phyloP scores from a whole-genome alignment of 2,797 vertebrate genomes.

The Glyptemys insculpta region DNA sequence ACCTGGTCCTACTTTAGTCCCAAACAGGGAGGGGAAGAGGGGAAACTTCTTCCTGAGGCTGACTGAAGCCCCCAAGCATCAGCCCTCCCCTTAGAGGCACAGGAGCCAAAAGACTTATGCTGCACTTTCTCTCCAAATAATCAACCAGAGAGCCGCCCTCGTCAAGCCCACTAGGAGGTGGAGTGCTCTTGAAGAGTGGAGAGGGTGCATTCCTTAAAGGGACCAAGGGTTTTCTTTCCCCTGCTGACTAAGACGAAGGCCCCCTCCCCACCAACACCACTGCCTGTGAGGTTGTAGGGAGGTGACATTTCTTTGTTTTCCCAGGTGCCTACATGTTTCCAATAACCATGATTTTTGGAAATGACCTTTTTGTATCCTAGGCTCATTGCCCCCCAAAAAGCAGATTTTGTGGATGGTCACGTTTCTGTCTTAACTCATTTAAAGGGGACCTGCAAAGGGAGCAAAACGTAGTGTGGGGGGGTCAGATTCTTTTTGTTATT shows the following conservation, averaged over 20 bases:
- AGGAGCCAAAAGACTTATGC: background rate
- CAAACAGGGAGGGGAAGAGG: too few species aligned
- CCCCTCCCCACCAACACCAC: too few species aligned
- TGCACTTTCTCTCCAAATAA: background rate
- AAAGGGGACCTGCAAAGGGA: background rate
- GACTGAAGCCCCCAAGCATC: background rate
- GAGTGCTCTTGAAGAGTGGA: background rate
- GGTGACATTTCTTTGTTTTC: background rate
- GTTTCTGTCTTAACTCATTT: background rate
- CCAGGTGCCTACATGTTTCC: background rate
- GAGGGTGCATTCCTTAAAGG: background rate
- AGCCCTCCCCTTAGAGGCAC: background rate
- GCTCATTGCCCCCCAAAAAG: background rate
- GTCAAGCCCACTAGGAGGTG: background rate
- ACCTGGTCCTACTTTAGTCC: background rate
- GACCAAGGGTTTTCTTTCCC: background rate
- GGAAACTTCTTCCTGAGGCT: background rate
- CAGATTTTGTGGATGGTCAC: background rate
- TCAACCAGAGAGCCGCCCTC: rapidly evolving
- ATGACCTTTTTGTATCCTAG: background rate
- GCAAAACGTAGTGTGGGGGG: too few species aligned
- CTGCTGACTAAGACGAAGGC: rapidly evolving
- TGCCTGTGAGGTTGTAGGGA: rapidly evolving
- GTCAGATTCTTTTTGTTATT: background rate
- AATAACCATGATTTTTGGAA: background rate